Evolutionary conservation across 2,888 invertebrate species (phyloP).

Genomic region (Protonemura montana): DNA sequence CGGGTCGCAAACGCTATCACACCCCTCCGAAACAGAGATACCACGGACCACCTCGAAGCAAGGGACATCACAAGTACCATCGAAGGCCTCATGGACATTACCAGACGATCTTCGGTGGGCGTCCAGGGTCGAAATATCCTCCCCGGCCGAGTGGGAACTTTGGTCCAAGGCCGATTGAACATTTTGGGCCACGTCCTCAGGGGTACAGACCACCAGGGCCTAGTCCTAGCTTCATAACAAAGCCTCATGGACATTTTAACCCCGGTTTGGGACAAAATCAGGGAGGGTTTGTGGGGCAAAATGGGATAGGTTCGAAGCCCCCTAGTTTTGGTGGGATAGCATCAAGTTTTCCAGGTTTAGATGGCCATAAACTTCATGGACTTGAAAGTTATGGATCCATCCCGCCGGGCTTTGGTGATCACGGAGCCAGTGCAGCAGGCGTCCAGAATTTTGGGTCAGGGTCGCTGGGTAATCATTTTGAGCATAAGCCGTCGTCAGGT

Average conservation of each 20-base stretch:
- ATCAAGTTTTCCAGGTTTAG: neutral
- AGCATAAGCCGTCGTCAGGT: neutral
- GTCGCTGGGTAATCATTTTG: neutral
- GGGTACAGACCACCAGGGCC: neutral
- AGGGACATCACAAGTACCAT: neutral
- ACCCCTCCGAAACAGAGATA: neutral
- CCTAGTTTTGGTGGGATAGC: too few species aligned
- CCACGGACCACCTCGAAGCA: neutral
- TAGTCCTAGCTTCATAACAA: neutral
- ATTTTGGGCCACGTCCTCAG: neutral
- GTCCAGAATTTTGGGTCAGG: neutral
- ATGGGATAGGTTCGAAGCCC: too few species aligned
- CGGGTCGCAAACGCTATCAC: neutral
- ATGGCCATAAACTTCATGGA: neutral
- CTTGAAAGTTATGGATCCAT: neutral
- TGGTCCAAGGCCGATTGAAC: neutral
- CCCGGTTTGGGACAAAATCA: neutral
- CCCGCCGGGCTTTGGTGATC: neutral
- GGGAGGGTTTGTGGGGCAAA: neutral
- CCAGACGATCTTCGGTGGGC: neutral
- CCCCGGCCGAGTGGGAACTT: neutral
- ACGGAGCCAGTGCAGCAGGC: neutral
- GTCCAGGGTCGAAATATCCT: neutral
- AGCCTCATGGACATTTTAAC: neutral
- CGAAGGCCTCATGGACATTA: neutral